phyloP scores from a whole-genome alignment of 2,888 invertebrate species.

The Axea sp. region DNA sequence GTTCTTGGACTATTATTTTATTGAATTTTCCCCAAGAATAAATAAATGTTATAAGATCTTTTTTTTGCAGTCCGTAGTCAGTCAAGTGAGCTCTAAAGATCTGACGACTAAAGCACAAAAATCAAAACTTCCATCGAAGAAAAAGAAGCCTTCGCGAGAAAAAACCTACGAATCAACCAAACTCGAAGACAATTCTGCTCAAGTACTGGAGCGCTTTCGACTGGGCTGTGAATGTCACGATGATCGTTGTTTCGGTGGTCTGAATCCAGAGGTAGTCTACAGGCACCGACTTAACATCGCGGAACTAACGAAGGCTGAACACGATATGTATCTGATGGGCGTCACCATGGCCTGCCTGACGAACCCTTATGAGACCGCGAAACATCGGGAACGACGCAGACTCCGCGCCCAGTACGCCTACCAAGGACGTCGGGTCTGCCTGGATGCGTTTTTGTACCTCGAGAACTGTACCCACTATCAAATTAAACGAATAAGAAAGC shows the following conservation, averaged over 20 bases:
- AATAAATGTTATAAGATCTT: too few relatives aligned
- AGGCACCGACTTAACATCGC: conserved; percentile 88
- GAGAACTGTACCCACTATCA: conserved; percentile 88
- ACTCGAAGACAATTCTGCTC: conserved; percentile 85
- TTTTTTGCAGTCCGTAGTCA: too few relatives aligned
- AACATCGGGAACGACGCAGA: conserved; percentile 70
- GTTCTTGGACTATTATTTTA: too few relatives aligned
- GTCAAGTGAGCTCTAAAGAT: too few relatives aligned
- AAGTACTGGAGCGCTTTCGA: conserved; percentile 85
- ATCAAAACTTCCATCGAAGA: conserved; percentile 81
- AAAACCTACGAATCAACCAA: conserved; percentile 82
- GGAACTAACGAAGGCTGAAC: conserved; percentile 89
- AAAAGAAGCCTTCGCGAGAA: conserved; percentile 78
- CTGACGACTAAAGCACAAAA: background rate
- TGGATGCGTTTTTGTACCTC: conserved; percentile 88
- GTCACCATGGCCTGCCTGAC: conserved; percentile 90
- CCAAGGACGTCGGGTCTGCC: conserved; percentile 87
- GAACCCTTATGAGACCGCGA: conserved; percentile 83
- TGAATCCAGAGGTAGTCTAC: conserved; percentile 88
- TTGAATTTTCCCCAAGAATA: too few relatives aligned
- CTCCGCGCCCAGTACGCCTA: conserved; percentile 88
- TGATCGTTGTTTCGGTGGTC: conserved; percentile 86
- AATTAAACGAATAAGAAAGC: conserved; percentile 81
- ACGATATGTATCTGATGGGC: conserved; percentile 93
- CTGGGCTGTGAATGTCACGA: conserved; percentile 89